Percentiles rank a stretch among this genome's conserved stretches.
These are phyloP conservation scores for Dolomedes plantarius DNA, from an alignment of 2,888 invertebrate species.

Conservation along the genomic window DNA sequence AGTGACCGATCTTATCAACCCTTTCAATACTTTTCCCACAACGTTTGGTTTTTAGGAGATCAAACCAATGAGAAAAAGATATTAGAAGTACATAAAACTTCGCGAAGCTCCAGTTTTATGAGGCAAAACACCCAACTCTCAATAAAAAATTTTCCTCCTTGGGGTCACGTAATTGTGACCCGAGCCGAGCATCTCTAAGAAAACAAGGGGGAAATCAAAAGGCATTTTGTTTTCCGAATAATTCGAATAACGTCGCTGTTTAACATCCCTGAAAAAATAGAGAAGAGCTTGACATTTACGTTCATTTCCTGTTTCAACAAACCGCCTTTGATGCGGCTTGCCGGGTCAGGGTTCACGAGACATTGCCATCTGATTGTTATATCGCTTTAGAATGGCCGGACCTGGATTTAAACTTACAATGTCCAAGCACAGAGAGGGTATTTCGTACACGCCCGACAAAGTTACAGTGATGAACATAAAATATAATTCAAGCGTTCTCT, in stretches of 20 bases:
- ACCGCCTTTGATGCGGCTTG: conserved; percentile 26
- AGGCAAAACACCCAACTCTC: background rate
- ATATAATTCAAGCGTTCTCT: background rate
- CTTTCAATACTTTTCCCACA: background rate
- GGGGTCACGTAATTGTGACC: background rate
- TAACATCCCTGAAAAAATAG: conserved; percentile 15
- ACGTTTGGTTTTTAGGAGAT: background rate
- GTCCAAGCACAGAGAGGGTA: background rate
- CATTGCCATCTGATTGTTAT: background rate
- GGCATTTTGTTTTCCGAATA: conserved; percentile 3
- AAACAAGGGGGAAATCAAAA: conserved; percentile 1
- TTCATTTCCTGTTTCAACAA: conserved; percentile 38
- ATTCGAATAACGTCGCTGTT: background rate
- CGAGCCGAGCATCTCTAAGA: background rate
- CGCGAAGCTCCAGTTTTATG: background rate
- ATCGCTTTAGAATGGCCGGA: background rate
- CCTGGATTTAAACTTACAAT: background rate
- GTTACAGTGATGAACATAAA: background rate
- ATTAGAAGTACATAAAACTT: conserved; percentile 8
- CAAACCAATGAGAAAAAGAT: background rate
- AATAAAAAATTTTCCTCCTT: background rate
- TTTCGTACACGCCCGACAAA: background rate
- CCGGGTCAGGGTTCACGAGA: conserved; percentile 15
- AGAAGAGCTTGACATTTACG: conserved; percentile 18
- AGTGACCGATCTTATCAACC: background rate